Base-by-base conservation (phyloP, 2,797 vertebrate genomes). In the Eulemur rubriventer region DNA sequence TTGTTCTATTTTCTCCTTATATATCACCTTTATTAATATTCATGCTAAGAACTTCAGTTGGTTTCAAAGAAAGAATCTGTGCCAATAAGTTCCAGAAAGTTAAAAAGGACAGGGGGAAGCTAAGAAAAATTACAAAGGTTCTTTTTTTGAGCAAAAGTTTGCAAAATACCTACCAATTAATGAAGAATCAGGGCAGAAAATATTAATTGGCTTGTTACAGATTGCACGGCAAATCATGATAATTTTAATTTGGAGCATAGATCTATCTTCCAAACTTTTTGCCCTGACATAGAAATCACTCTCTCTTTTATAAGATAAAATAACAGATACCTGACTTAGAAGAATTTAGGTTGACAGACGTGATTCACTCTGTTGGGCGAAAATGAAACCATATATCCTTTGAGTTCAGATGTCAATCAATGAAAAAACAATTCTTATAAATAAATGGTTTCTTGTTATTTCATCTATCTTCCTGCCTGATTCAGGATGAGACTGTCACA, bases 341-440 rank as follows among this genome's bases (percentile, higher is more conserved):
- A 87, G 18, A 93, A 87, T 83, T 96, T 65, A 95, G 70, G 59
- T 65, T 97, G 95, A 95, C 84, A 95, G 70, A 94, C 18, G 28
- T 76, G 84, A 96, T 93, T 96, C 78, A 85, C 79, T 82, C 57
- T 95, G 43, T 75, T 76, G 72, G 33, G 43, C 30, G 57, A 72
- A 96, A 97, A 93, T 88, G 33, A 96, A 96, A 95, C 35, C 3
- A 33, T 85, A 86, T 76, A 96, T 92, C 72, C 75, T 96, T 89
- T 70, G 75, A 46, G 78, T 96, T 98, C 96, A 95, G 69, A 86
- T 97, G 89, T 93, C 97, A 97, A 94, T 97, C 97, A 98, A 48
- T 88, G 87, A 93, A 94, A 95, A 95, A 94, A 70, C 75, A 91
- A 91, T 75, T 88, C 65, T 52, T 96, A 91, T 94, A 96, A 97